Percentiles rank a stretch among this genome's conserved stretches.
These are phyloP conservation scores for Melanitta fusca DNA, from an alignment of 2,797 vertebrate genomes.

Conservation along the genomic window DNA sequence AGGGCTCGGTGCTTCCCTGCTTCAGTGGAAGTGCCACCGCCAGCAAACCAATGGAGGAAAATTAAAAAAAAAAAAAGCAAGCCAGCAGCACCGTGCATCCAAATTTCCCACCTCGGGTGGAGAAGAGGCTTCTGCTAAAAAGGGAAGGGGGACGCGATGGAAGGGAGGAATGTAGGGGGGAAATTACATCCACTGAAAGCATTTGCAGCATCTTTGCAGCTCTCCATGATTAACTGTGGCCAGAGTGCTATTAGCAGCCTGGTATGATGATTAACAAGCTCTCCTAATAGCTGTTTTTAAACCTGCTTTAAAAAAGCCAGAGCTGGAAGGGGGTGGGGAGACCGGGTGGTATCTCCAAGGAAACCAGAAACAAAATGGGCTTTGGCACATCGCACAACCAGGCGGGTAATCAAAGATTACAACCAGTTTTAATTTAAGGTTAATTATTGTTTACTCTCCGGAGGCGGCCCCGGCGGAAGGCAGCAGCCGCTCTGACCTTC, in stretches of 20 bases:
- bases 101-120: not conserved
- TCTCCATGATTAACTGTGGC: constrained; percentile 34
- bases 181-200: not conserved
- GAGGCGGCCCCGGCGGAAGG: not conserved
- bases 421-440: constrained; percentile 72
- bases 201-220: constrained; percentile 27
- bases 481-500: constrained; percentile 24
- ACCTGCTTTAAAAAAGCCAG: not conserved
- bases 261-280: constrained; percentile 61
- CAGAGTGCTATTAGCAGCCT: constrained; percentile 59
- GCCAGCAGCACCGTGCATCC: not conserved
- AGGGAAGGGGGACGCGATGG: not conserved
- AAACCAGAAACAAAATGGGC: constrained; percentile 60
- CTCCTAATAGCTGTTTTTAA: constrained; percentile 68
- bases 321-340: constrained; percentile 43
- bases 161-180: not conserved
- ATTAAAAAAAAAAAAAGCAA: too few species aligned
- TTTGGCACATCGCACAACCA: not conserved
- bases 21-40: rapidly evolving
- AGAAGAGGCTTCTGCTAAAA: not conserved
- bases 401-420: constrained; percentile 57
- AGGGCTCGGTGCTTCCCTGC: rapidly evolving
- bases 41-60: not conserved
- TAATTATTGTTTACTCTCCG: constrained; percentile 73
- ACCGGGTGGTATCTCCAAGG: constrained; percentile 54